Conservation (phyloP, 2,888 invertebrate genomes). For the Idaea biselata region DNA sequence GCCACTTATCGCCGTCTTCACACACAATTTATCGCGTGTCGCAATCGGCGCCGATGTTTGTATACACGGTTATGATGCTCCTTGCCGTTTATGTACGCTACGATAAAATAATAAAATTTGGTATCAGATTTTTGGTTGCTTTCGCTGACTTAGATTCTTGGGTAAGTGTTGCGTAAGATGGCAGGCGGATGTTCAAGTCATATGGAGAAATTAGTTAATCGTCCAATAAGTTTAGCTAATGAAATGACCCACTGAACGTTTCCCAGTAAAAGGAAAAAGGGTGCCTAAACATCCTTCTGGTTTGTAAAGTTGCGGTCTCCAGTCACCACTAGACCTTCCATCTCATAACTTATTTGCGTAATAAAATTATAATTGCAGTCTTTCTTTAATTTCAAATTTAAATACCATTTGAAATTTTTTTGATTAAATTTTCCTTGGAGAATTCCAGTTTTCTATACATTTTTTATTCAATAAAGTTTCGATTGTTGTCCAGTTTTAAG, state of each 20-base stretch:
- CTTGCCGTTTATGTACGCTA: constrained; percentile 35
- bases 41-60: constrained; percentile 59
- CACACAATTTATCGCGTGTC: constrained; percentile 75
- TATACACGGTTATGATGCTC: constrained; percentile 48
- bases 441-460: too few relatives aligned
- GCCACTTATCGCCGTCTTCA: constrained; percentile 74
- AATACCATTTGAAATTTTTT: too few relatives aligned
- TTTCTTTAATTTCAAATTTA: too few relatives aligned
- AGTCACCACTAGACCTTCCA: background rate
- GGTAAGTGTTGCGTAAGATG: background rate
- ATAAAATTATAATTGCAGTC: too few relatives aligned
- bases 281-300: background rate
- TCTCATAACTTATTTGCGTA: background rate
- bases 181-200: background rate
- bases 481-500: too few relatives aligned
- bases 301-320: background rate
- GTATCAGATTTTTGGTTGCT: constrained; percentile 28
- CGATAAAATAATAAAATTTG: constrained; percentile 26
- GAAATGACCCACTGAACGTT: background rate
- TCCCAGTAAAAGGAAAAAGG: background rate
- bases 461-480: too few relatives aligned
- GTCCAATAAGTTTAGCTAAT: background rate
- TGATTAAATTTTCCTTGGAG: too few relatives aligned
- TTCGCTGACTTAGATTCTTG: constrained; percentile 4
- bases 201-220: background rate